Percentiles rank a stretch among this genome's conserved stretches.
These are phyloP conservation scores for Sarcophaga carnaria DNA, from an alignment of 2,888 invertebrate species.

Conservation along the genomic window DNA sequence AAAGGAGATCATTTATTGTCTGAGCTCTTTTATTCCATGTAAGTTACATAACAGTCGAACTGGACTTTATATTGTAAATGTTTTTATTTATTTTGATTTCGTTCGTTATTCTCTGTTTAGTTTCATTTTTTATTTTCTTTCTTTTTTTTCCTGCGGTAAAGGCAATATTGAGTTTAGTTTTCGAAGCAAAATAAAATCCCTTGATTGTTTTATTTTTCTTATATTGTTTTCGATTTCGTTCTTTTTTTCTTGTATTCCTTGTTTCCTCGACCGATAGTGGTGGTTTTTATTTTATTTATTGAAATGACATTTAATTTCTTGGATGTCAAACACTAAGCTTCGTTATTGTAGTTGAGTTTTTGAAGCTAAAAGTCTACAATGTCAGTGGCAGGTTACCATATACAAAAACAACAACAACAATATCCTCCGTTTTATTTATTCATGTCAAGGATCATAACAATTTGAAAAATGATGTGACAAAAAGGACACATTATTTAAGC, in stretches of 20 bases:
- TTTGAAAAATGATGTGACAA: slow-evolving; percentile 34
- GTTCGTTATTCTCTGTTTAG: neutral
- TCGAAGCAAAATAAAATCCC: slow-evolving; percentile 3
- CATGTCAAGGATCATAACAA: slow-evolving; percentile 42
- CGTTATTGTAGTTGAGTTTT: neutral
- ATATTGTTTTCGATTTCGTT: neutral
- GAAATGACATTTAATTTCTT: slow-evolving; percentile 59
- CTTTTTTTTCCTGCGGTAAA: neutral
- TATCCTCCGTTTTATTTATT: slow-evolving; percentile 35
- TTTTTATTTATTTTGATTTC: slow-evolving; percentile 40
- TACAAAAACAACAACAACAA: neutral
- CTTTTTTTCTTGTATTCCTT: slow-evolving; percentile 2
- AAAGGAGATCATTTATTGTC: too few species aligned
- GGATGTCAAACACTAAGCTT: slow-evolving; percentile 46
- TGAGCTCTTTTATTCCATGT: too few species aligned
- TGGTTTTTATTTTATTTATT: slow-evolving; percentile 39
- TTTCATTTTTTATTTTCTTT: slow-evolving; percentile 18
- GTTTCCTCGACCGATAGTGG: neutral
- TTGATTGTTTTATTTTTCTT: slow-evolving; percentile 40
- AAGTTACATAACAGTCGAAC: too few species aligned
- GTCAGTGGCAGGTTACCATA: slow-evolving; percentile 34
- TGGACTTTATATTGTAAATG: too few species aligned
- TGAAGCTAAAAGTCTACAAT: slow-evolving; percentile 15
- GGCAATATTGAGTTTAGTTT: neutral
- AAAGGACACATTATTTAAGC: slow-evolving; percentile 14